Evolutionary conservation across 2,797 vertebrate species (phyloP).

Genomic region (Siniperca scherzeri): DNA sequence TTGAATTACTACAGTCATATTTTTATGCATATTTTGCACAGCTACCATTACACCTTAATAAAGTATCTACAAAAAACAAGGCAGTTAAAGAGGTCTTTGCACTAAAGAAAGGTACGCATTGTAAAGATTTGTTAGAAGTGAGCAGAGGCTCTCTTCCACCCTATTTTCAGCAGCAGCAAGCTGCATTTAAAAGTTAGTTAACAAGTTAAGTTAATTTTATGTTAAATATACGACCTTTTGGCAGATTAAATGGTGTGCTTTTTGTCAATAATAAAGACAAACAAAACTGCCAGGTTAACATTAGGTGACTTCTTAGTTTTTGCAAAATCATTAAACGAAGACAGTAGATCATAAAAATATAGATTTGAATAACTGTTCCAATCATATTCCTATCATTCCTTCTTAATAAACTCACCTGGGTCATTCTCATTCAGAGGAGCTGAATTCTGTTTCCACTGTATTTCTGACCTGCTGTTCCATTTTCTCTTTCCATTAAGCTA

Average conservation of each 20-base stretch:
- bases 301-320: background rate
- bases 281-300: background rate
- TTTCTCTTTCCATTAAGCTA: background rate
- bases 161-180: background rate
- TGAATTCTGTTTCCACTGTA: background rate
- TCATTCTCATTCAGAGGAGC: constrained; percentile 2
- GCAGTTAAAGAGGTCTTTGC: constrained; percentile 3
- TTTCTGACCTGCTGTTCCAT: background rate
- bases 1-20: constrained; percentile 7
- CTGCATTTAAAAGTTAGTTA: background rate
- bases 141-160: background rate
- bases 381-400: background rate
- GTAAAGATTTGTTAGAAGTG: background rate
- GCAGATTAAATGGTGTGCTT: background rate
- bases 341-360: constrained; percentile 5
- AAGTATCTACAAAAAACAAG: background rate
- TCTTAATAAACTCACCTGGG: background rate
- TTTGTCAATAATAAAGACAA: constrained; percentile 3
- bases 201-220: background rate
- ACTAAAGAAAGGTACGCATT: background rate
- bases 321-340: constrained; percentile 4
- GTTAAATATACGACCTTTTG: background rate
- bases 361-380: background rate
- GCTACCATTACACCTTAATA: constrained; percentile 4
- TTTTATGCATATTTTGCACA: constrained; percentile 18